These are phyloP conservation scores for Plebejus melissa DNA, from an alignment of 2,888 invertebrate species.

Conservation along the genomic window DNA sequence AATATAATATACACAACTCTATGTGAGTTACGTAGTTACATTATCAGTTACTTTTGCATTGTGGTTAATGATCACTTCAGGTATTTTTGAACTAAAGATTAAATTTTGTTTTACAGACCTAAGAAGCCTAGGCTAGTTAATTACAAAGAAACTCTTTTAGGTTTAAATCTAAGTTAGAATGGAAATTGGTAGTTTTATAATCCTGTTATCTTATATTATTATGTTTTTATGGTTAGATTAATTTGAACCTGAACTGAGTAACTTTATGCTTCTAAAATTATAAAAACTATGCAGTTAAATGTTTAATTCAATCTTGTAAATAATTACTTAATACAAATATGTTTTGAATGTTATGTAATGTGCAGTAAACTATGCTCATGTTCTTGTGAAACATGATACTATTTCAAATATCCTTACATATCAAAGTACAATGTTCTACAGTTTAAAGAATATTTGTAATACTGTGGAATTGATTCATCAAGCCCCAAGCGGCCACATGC, in stretches of 20 bases:
- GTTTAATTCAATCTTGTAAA: not conserved
- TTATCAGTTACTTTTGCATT: not conserved
- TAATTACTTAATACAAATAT: not conserved
- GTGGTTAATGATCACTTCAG: not conserved
- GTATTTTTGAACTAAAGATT: not conserved
- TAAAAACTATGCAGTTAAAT: not conserved
- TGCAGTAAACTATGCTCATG: not conserved
- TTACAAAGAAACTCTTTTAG: too few species aligned
- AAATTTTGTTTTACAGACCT: not conserved
- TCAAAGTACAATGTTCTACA: not conserved
- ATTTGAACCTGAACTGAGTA: too few species aligned
- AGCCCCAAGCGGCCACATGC: too few species aligned
- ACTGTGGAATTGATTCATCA: not conserved
- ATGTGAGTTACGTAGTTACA: not conserved
- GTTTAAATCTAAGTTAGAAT: too few species aligned
- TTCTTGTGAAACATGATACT: not conserved
- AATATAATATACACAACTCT: not conserved
- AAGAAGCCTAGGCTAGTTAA: not conserved
- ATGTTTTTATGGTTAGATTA: too few species aligned
- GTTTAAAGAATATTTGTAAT: not conserved
- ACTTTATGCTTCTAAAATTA: not conserved
- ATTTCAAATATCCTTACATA: not conserved
- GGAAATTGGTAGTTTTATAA: too few species aligned
- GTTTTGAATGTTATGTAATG: not conserved
- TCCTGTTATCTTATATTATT: too few species aligned